Base-by-base conservation (phyloP, 2,113 vertebrate species). In the Semnornis frantzii region DNA sequence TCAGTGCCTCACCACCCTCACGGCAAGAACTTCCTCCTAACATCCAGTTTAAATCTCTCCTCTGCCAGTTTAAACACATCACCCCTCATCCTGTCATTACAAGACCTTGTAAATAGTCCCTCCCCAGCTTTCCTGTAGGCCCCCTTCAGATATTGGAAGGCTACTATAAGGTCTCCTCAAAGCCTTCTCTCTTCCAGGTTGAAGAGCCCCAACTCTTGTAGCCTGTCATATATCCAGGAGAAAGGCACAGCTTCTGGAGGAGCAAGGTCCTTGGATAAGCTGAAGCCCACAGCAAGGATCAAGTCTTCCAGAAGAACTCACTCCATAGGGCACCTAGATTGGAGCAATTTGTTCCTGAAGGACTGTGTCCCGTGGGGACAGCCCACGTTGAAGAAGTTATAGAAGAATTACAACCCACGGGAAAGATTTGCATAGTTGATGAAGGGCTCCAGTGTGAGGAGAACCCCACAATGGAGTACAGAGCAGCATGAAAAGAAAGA, bases 271-370 rank as follows among this genome's bases (percentile, higher is more conserved):
- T 59, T 30, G 31, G 9, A 82, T 66, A 24, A 85, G 3, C 24
- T 60, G 24, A 28, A 68, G 30, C 7, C 12, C 2, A 3, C 46
- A 39, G 48, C n/a, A 18, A 66, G 10, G 15, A 73, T 11, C 6
- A n/a, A 18, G 8, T 37, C 21, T 83, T 57, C 31, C 28, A 10
- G 27, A 24, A 76, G 72, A 39, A 20, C 33, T 13, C 24, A 10
- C 18, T 8, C 50, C 1, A 0, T 16, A 69, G 21, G 16, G 30
- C 5, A 33, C 16, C 8, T 27, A 12, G 0, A 1, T 10, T 72
- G 58, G 10, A 75, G 30, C 2, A 28, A 18, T 44, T 44, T 66
- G 14, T 7, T 74, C 34, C 73, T 68, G 60, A 59, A 48, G 3
- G 23, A 25, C 48, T 48, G 11, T 4, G 59, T 2, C 4, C 4